Percentiles rank a stretch among this genome's conserved stretches.
Conservation (phyloP, 2,113 vertebrate species). For the Ovibos moschatus region DNA sequence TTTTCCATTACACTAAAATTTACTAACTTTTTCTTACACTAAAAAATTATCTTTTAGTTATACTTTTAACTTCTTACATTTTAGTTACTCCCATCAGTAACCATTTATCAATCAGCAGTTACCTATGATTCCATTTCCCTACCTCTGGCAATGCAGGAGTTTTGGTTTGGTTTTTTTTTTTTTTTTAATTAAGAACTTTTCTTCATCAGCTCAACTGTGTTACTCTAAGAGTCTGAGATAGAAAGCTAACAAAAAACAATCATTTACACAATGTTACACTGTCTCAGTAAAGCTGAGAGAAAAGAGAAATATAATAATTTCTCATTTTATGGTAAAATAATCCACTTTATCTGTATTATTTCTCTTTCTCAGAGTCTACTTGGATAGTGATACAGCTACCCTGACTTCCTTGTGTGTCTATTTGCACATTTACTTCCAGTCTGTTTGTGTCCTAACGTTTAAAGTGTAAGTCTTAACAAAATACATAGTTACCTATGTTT, state of each 20-base stretch:
- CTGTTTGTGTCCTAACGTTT: not conserved
- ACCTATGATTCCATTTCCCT: not conserved
- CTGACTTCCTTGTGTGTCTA: not conserved
- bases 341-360: not conserved
- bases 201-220: not conserved
- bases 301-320: not conserved
- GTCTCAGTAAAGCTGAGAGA: not conserved
- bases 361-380: not conserved
- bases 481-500: not conserved
- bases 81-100: not conserved
- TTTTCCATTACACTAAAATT: not conserved
- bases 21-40: not conserved
- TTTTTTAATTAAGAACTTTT: not conserved
- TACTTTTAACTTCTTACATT: not conserved
- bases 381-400: not conserved
- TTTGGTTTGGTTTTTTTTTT: not conserved
- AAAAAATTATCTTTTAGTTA: not conserved
- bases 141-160: not conserved
- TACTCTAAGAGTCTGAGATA: not conserved
- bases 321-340: not conserved
- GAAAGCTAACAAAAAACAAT: not conserved
- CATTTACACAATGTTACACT: not conserved
- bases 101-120: not conserved
- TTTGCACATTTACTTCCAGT: not conserved
- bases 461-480: not conserved